phyloP scores from a whole-genome alignment of 2,888 invertebrate genomes.

The Megalurothrips usitatus region DNA sequence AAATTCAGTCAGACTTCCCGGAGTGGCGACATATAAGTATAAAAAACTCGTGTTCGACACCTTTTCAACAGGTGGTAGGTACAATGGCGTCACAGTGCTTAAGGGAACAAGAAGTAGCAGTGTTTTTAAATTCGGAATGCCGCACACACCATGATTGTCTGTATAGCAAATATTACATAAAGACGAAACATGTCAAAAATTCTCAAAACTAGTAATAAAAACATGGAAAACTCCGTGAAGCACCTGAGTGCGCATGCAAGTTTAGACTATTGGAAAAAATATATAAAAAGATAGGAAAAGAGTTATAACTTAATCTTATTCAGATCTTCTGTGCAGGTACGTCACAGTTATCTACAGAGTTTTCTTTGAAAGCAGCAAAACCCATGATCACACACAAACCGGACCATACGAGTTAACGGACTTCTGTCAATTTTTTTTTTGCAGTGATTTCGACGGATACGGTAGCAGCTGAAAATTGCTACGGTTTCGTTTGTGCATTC shows the following conservation, averaged over 20 bases:
- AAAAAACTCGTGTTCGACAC: too few relatives aligned
- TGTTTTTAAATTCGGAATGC: not conserved
- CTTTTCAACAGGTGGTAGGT: too few relatives aligned
- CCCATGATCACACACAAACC: conserved; percentile 12
- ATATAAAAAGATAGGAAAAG: conserved; percentile 13
- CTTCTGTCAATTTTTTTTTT: too few relatives aligned
- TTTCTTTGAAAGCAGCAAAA: not conserved
- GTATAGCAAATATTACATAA: conserved; percentile 24
- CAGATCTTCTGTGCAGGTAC: conserved; percentile 20
- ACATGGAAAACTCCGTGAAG: conserved; percentile 23
- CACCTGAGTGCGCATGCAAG: conserved; percentile 24
- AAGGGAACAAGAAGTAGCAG: not conserved
- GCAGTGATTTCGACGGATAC: too few relatives aligned
- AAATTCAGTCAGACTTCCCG: conserved; percentile 13
- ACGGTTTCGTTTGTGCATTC: too few relatives aligned
- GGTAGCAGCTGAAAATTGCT: too few relatives aligned
- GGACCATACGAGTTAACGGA: not conserved
- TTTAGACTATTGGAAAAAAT: conserved; percentile 13
- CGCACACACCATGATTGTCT: conserved; percentile 8
- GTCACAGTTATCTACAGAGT: not conserved
- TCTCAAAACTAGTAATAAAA: conserved; percentile 23
- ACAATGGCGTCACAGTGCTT: too few relatives aligned
- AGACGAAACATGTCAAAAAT: conserved; percentile 18
- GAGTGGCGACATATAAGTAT: not conserved
- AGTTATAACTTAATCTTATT: conserved; percentile 18